phyloP scores from a whole-genome alignment of 2,113 vertebrate genomes.

The Notothenia rossii region DNA sequence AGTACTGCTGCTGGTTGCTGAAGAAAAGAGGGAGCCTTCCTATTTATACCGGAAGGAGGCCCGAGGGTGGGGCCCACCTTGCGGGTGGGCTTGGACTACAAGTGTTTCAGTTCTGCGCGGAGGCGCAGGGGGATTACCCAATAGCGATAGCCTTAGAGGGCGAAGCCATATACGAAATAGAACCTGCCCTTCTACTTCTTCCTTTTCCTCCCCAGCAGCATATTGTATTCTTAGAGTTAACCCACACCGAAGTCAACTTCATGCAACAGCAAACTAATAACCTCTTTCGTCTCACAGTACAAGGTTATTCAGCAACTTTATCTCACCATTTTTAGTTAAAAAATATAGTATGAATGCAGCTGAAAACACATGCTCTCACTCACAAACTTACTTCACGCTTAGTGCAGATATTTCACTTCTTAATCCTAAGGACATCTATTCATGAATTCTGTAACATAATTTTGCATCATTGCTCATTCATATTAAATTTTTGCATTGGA shows the following conservation, averaged over 20 bases:
- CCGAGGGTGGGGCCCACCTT: too few relatives aligned
- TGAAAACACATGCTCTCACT: conserved; percentile 9
- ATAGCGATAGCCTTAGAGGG: too few relatives aligned
- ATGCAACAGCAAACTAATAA: conserved; percentile 41
- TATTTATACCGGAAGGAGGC: too few relatives aligned
- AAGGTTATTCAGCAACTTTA: conserved; percentile 46
- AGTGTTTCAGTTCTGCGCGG: too few relatives aligned
- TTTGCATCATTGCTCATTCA: neutral
- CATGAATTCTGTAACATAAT: neutral
- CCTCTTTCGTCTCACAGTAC: conserved; percentile 27
- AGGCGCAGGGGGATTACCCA: too few relatives aligned
- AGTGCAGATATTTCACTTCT: too few relatives aligned
- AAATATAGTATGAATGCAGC: conserved; percentile 13
- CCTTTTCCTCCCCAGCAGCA: conserved; percentile 17
- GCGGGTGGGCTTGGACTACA: too few relatives aligned
- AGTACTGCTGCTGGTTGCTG: too few relatives aligned
- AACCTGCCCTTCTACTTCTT: conserved; percentile 1
- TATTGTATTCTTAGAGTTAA: conserved; percentile 31
- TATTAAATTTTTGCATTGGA: neutral
- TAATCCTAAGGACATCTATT: neutral
- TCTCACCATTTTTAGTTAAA: neutral
- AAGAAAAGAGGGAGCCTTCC: too few relatives aligned
- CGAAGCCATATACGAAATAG: too few relatives aligned
- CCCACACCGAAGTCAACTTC: conserved; percentile 28
- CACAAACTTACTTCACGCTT: neutral